Conservation (phyloP, 2,888 invertebrate genomes). For the Apamea epomidion region DNA sequence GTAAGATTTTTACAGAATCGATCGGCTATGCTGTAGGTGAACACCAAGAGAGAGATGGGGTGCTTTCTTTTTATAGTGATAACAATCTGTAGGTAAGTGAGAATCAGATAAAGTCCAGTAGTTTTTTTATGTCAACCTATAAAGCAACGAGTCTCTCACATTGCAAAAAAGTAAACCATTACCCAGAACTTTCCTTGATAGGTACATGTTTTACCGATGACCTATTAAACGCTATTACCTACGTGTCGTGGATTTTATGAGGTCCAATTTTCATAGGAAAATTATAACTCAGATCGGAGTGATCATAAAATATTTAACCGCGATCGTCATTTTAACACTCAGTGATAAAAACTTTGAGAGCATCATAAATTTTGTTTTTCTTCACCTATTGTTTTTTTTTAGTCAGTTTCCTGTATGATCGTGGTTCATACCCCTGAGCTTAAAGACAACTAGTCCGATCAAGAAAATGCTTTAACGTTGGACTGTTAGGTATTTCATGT, state of each 20-base stretch:
- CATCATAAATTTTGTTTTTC: constrained; percentile 31
- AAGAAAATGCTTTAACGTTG: background rate
- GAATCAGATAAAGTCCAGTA: background rate
- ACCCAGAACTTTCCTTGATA: background rate
- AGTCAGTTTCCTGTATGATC: background rate
- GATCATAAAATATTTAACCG: constrained; percentile 45
- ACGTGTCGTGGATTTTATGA: constrained; percentile 14
- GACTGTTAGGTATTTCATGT: background rate
- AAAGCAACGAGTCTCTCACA: background rate
- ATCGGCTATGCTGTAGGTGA: background rate
- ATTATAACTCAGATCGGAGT: constrained; percentile 18
- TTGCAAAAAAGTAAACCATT: background rate
- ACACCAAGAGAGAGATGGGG: background rate
- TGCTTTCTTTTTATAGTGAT: background rate
- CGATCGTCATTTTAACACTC: constrained; percentile 32
- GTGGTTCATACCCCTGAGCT: background rate
- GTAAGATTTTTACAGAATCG: no score
- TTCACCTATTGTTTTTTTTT: constrained; percentile 18
- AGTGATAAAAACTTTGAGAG: constrained; percentile 38
- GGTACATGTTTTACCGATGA: background rate
- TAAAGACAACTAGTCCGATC: background rate
- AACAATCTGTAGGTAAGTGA: background rate
- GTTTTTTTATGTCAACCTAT: no score
- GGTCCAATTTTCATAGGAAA: constrained; percentile 27
- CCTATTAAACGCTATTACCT: background rate